phyloP scores from a whole-genome alignment of 92 coral and sea anemone genomes.

The Zoanthus sociatus region DNA sequence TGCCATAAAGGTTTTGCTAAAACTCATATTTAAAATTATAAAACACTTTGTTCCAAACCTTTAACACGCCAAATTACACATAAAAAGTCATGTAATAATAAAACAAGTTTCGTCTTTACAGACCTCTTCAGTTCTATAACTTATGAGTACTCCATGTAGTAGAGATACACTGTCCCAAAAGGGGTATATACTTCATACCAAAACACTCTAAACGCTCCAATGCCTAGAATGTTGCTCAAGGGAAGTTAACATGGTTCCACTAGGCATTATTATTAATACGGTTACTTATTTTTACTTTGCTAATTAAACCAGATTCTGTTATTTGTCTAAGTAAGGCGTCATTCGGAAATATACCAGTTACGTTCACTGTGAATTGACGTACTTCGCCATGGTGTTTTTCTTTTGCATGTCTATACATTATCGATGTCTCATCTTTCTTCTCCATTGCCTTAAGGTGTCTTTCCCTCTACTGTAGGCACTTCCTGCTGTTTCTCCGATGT shows the following conservation, averaged over 20 bases:
- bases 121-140: too few relatives aligned
- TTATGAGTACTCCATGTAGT: too few relatives aligned
- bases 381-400: neutral
- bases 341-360: neutral
- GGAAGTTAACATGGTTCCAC: neutral
- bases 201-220: neutral
- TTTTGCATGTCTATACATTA: neutral
- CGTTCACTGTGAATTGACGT: neutral
- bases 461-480: slow-evolving; percentile 12
- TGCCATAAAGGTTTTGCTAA: too few relatives aligned
- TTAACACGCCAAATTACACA: too few relatives aligned
- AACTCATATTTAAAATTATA: too few relatives aligned
- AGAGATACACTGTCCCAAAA: too few relatives aligned
- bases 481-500: too few relatives aligned
- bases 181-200: neutral
- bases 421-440: slow-evolving; percentile 41
- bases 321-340: neutral
- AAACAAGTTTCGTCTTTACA: too few relatives aligned
- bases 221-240: neutral
- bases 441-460: slow-evolving; percentile 53
- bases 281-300: too few relatives aligned
- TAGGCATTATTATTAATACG: neutral
- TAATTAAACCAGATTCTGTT: too few relatives aligned
- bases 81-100: too few relatives aligned
- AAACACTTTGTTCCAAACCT: too few relatives aligned